Conservation (phyloP, 2,888 invertebrate species). For the Biston betularia region DNA sequence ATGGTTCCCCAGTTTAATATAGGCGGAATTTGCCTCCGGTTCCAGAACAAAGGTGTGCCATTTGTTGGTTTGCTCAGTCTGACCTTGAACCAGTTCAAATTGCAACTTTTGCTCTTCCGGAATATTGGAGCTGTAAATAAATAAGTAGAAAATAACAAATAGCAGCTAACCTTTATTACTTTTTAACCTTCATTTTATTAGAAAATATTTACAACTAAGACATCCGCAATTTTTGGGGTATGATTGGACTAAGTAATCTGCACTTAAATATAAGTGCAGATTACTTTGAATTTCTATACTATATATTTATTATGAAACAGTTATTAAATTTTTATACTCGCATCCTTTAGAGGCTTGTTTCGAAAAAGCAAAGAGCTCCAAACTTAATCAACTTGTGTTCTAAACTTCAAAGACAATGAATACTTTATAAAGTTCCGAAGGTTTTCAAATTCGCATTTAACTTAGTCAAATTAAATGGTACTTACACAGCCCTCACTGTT, state of each 20-base stretch:
- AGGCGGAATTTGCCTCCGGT: conserved; percentile 89
- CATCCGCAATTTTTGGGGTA: neutral
- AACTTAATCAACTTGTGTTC: conserved; percentile 38
- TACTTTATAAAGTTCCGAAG: conserved; percentile 40
- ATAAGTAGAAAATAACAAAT: conserved; percentile 5
- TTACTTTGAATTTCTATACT: neutral
- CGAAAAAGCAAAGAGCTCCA: conserved; percentile 27
- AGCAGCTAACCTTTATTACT: neutral
- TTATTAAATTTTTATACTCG: conserved; percentile 38
- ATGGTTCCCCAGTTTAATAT: conserved; percentile 90
- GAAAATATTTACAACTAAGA: neutral
- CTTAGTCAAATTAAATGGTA: conserved; percentile 54
- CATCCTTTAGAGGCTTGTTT: conserved; percentile 28
- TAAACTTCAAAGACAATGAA: conserved; percentile 42
- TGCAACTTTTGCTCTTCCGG: conserved; percentile 90
- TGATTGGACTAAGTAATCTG: no score
- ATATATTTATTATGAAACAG: conserved; percentile 17
- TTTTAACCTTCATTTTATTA: no score
- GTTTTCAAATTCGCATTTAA: conserved; percentile 48
- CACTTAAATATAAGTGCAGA: conserved; percentile 3
- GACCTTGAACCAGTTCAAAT: conserved; percentile 93
- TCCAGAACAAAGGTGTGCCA: conserved; percentile 90
- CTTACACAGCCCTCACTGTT: conserved; percentile 90
- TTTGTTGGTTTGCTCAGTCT: conserved; percentile 95
- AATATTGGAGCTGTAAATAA: conserved; percentile 89